A percentile compares a stretch with the other conserved stretches of the same genome.
Conservation (phyloP, 2,113 vertebrate genomes). For the western clawed frog (Xenopus tropicalis) region DNA sequence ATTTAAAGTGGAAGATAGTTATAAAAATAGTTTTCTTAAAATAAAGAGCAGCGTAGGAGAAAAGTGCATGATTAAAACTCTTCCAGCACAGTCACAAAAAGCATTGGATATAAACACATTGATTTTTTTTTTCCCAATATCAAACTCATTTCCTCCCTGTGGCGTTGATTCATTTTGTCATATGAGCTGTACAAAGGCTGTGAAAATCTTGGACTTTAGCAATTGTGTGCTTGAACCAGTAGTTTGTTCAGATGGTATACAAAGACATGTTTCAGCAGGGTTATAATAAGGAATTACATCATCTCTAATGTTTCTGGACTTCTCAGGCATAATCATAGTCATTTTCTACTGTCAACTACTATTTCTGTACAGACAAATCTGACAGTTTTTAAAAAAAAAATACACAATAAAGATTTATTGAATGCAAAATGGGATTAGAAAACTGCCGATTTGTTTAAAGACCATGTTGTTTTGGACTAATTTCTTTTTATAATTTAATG, state of each 20-base stretch:
- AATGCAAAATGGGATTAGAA: neutral
- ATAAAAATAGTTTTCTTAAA: too few species aligned
- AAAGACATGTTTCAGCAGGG: neutral
- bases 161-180: neutral
- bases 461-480: too few species aligned
- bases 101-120: neutral
- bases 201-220: neutral
- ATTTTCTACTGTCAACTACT: neutral
- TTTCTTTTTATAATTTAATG: too few species aligned
- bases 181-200: neutral
- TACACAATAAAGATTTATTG: neutral
- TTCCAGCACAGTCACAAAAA: neutral
- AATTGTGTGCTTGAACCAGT: neutral
- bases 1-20: too few species aligned
- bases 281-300: neutral
- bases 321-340: neutral
- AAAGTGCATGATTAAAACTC: neutral
- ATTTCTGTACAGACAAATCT: neutral
- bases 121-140: slow-evolving; percentile 5
- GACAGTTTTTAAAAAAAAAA: neutral
- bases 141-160: neutral
- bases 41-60: too few species aligned
- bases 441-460: too few species aligned
- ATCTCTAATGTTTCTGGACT: slow-evolving; percentile 1
- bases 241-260: neutral